These are phyloP conservation scores for Scytalopus superciliaris DNA, from an alignment of 2,113 vertebrate species.

Conservation along the genomic window DNA sequence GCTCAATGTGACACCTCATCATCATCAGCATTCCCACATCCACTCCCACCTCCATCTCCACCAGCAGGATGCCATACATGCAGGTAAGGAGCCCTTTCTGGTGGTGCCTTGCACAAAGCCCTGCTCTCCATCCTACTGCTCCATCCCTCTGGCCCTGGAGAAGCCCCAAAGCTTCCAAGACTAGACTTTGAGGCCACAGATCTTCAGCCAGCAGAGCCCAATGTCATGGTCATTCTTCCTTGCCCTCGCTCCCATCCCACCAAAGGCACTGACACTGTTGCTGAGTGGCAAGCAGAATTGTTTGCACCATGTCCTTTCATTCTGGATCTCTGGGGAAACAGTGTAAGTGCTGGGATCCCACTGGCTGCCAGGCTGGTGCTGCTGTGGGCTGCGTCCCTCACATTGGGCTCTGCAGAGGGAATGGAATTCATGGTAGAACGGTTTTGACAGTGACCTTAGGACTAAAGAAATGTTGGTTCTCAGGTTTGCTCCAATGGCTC, in stretches of 20 bases:
- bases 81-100: conserved; percentile 63
- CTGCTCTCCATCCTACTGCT: background rate
- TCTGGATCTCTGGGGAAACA: background rate
- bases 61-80: conserved; percentile 95
- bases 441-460: background rate
- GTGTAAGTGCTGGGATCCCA: background rate
- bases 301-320: background rate
- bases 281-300: background rate
- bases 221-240: background rate
- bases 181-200: background rate
- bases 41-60: conserved; percentile 98
- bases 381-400: background rate
- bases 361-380: background rate
- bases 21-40: conserved; percentile 99
- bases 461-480: background rate
- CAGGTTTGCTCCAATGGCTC: background rate
- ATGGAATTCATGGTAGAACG: rapidly evolving
- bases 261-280: background rate
- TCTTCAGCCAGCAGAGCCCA: background rate
- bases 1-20: conserved; percentile 97
- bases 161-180: background rate
- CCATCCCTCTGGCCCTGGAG: background rate
- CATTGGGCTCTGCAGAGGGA: background rate
- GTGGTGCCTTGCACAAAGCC: background rate
- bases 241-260: rapidly evolving